Base-by-base conservation (phyloP, 2,888 invertebrate species). In the Metopia argyrocephala region DNA sequence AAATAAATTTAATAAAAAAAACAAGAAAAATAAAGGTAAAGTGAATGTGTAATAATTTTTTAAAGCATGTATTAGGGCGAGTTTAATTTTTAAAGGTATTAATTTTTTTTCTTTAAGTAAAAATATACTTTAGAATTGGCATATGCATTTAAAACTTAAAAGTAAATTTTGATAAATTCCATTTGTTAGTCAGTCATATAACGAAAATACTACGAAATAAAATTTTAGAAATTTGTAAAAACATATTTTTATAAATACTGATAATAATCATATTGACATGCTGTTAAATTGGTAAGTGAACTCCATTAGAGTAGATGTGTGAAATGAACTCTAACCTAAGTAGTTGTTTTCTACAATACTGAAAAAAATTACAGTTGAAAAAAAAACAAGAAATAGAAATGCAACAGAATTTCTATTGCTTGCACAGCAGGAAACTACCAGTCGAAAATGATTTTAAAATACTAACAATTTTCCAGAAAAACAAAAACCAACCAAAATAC, bases 401-500 rank as follows among this genome's bases (percentile, higher is more conserved):
- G 31, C 15, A 7, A 25, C 25, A 23, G 18, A 12, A 27, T 48
- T 69, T 28, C 48, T 50, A 38, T 70, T 52, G 15, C 28, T 65
- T 54, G 50, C 54, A 54, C 52, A 45, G 21, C 25, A 20, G 12
- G 23, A 20, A 25, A 52, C 61, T 38, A 25, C 27, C 48, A 59
- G 59, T 21, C 59, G 48, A 48, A 69, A 69, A 48, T 70, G 62
- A 71, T 71, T 71, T 71, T 45, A 52, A 62, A 28, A 38, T 27
- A 56, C 52, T 66, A 57, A 66, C 66, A 74, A 45, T 20, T 59
- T 66, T 9, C 9, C 12, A 59, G 21, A 45, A 54, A n/a, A 20
- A 27, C n/a, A 28, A 28, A 69, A 59, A 59, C 59, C 48, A 70
- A 57, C 48, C 64, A 48, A 25, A 3, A n/a, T n/a, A n/a, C n/a